These are phyloP conservation scores for Tachystola acroxantha DNA, from an alignment of 2,888 invertebrate genomes.

Conservation along the genomic window DNA sequence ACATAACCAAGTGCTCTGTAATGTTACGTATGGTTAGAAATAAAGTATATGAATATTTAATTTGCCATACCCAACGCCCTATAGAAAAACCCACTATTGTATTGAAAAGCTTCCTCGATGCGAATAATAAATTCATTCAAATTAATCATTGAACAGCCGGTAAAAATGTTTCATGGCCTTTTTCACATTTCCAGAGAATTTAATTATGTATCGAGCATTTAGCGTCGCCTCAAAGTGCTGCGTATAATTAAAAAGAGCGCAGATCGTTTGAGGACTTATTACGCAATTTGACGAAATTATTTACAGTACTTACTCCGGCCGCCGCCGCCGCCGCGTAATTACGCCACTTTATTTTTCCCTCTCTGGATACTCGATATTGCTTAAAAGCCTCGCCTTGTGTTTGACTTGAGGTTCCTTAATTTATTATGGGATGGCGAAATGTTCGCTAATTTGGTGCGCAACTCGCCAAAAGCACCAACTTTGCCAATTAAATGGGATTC, in stretches of 20 bases:
- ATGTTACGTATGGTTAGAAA: too few relatives aligned
- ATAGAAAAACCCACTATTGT: too few relatives aligned
- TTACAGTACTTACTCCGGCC: neutral
- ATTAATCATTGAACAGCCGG: too few relatives aligned
- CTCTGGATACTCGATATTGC: slow-evolving; percentile 18
- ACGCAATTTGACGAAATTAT: neutral
- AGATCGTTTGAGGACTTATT: neutral
- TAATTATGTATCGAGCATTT: too few relatives aligned
- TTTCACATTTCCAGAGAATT: too few relatives aligned
- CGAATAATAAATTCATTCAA: too few relatives aligned
- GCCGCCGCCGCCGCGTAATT: slow-evolving; percentile 20
- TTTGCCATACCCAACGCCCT: too few relatives aligned
- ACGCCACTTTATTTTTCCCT: slow-evolving; percentile 23
- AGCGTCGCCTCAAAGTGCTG: too few relatives aligned
- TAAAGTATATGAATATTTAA: too few relatives aligned
- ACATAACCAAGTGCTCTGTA: too few relatives aligned
- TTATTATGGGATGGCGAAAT: slow-evolving; percentile 43
- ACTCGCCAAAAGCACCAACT: slow-evolving; percentile 43
- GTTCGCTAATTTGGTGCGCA: slow-evolving; percentile 44
- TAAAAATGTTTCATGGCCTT: too few relatives aligned
- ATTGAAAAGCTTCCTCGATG: too few relatives aligned
- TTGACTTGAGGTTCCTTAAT: slow-evolving; percentile 34
- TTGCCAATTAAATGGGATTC: slow-evolving; percentile 58
- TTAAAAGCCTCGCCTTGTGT: slow-evolving; percentile 23
- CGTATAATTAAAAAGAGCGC: neutral